phyloP scores from a whole-genome alignment of 2,888 invertebrate genomes.

The Volucella zonaria region DNA sequence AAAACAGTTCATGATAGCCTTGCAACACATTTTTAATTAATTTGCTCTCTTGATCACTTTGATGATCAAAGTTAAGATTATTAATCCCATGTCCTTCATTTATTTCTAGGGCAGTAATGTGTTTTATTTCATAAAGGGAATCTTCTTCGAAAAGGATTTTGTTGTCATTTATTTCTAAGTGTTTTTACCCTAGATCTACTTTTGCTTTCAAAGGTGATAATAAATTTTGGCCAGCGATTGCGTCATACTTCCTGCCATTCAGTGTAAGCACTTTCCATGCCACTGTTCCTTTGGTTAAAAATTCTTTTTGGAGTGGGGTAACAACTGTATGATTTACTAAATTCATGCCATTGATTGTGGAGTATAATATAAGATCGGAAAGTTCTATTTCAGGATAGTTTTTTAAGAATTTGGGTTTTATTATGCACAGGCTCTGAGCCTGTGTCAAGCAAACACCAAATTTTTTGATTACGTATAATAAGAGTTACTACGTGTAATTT shows the following conservation, averaged over 20 bases:
- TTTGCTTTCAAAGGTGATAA: neutral
- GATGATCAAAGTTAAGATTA: too few relatives aligned
- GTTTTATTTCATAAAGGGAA: neutral
- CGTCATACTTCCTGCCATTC: neutral
- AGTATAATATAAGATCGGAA: neutral
- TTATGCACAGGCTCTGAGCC: too few relatives aligned
- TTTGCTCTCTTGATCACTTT: neutral
- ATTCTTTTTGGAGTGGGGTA: slow-evolving; percentile 3
- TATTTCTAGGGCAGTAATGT: neutral
- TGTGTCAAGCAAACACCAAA: slow-evolving; percentile 4
- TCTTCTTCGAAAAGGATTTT: neutral
- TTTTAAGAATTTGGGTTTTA: slow-evolving; percentile 13
- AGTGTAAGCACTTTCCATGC: slow-evolving; percentile 22
- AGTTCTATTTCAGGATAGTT: neutral
- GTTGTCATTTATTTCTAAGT: slow-evolving; percentile 5
- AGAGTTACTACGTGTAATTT: slow-evolving; percentile 7
- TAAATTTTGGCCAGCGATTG: neutral
- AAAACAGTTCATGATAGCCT: neutral
- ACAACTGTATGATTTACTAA: neutral
- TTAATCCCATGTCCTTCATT: too few relatives aligned
- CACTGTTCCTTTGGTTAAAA: slow-evolving; percentile 9
- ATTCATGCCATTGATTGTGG: neutral
- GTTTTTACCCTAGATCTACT: neutral
- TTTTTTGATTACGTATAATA: slow-evolving; percentile 7
- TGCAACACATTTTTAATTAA: neutral